Percentiles rank a stretch among this genome's conserved stretches.
These are phyloP conservation scores for Drosophila nigricruria DNA, from an alignment of 2,888 invertebrate genomes.

Conservation along the genomic window DNA sequence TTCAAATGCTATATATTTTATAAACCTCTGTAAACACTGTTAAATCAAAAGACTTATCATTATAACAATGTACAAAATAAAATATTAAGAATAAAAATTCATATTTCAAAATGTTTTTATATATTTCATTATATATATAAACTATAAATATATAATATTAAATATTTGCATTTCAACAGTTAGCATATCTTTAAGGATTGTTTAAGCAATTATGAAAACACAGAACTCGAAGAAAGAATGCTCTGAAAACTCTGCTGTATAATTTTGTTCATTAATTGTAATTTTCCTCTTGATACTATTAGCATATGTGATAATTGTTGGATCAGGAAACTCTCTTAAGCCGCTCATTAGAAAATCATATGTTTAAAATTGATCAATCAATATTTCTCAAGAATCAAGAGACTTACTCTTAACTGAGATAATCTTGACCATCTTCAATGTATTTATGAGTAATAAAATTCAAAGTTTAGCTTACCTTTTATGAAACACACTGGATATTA, in stretches of 20 bases:
- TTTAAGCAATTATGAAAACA: neutral
- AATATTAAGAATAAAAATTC: neutral
- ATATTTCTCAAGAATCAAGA: no score
- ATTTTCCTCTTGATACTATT: neutral
- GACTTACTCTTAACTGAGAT: neutral
- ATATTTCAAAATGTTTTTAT: neutral
- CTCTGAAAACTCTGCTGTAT: neutral
- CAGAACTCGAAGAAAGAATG: neutral
- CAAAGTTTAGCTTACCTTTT: constrained; percentile 31
- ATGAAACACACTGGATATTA: neutral
- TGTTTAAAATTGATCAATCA: no score
- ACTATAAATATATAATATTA: no score
- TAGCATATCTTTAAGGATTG: no score
- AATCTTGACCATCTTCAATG: neutral
- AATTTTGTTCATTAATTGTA: neutral
- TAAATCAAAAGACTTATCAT: no score
- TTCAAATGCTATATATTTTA: no score
- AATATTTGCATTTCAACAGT: no score
- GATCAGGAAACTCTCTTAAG: neutral
- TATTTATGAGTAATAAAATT: neutral
- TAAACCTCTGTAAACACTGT: no score
- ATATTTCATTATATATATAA: no score
- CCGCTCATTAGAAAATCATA: neutral
- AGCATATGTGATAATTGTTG: no score
- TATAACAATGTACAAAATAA: no score